Evolutionary conservation across 1,140 invertebrate species (phyloP), one percentile per base, ranked within the genome.

Genomic region (Brachionus rubens): DNA sequence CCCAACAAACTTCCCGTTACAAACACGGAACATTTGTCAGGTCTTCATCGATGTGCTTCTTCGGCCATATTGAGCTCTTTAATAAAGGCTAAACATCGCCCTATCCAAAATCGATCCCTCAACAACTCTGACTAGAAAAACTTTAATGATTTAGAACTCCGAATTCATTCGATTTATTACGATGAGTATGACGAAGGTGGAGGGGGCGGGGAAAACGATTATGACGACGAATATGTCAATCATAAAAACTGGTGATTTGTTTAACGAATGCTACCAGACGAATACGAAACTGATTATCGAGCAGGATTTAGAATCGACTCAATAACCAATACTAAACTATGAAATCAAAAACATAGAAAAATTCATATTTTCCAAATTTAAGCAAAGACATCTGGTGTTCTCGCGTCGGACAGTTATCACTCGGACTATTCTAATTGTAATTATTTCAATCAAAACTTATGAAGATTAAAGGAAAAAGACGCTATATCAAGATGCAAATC

Each of bases 351-450:
- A 40, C 1, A 72, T 72, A 12, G 68, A 72, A 72, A 72, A 72
- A 41, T 72, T 46, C n/a, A n/a, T n/a, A n/a, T 36, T 72, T 40
- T 48, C 50, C 68, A n/a, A 72, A 72, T 52, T 52, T 72, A 28
- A 72, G 68, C 46, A 72, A 72, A 40, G 68, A 72, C n/a, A n/a
- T 72, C 68, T 14, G 68, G 68, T 19, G 50, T 72, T n/a, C 19
- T 54, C 9, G 40, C n/a, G n/a, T n/a, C 33, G 1, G 68, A 72
- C 14, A 65, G 59, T 41, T 65, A 65, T 43, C 59, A 65, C 5
- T 65, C 59, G 19, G 59, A 65, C 19, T 43, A 65, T 36, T 65
- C 59, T 9, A 65, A 65, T 28, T 65, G 21, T 65, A 24, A n/a
- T n/a, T n/a, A n/a, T 65, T 5, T 65, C 24, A 12, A 65, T 4